A percentile compares a stretch with the other conserved stretches of the same genome.
Evolutionary conservation across 2,113 vertebrate species (phyloP).

Genomic region (Plotosus lineatus): DNA sequence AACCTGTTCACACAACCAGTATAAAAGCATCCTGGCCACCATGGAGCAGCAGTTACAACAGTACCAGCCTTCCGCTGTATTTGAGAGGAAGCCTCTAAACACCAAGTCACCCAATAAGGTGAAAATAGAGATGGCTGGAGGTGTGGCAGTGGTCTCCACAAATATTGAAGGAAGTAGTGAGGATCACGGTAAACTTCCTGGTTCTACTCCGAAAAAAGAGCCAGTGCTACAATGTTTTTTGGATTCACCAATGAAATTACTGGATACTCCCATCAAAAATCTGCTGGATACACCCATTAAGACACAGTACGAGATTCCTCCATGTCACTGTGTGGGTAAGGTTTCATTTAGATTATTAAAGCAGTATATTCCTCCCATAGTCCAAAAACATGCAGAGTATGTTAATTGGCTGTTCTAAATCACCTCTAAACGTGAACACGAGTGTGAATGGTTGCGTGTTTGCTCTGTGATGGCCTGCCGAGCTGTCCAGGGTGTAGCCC

Average conservation of each 20-base stretch:
- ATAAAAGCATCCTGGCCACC: conserved; percentile 87
- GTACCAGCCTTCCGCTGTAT: conserved; percentile 85
- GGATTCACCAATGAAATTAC: conserved; percentile 92
- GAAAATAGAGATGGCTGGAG: conserved; percentile 87
- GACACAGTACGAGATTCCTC: conserved; percentile 95
- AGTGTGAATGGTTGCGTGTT: no score
- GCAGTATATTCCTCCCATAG: neutral
- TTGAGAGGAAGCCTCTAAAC: conserved; percentile 84
- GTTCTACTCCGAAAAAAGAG: conserved; percentile 86
- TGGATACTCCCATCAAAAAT: conserved; percentile 92
- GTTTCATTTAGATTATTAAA: neutral
- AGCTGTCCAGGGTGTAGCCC: no score
- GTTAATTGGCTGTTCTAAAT: no score
- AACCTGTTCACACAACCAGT: conserved; percentile 70
- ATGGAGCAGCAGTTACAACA: conserved; percentile 93
- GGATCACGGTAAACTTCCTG: conserved; percentile 70
- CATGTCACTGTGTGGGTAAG: conserved; percentile 96
- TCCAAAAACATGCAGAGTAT: neutral
- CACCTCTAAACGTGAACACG: no score
- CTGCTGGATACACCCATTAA: conserved; percentile 91
- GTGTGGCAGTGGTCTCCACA: conserved; percentile 82
- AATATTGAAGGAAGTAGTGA: conserved; percentile 67
- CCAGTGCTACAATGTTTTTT: conserved; percentile 85
- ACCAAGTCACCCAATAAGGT: conserved; percentile 84
- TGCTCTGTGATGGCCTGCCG: no score